Evolutionary conservation across 2,888 invertebrate species (phyloP), one percentile per base, ranked within the genome.

Genomic region (Rhagophthalmus giganteus): DNA sequence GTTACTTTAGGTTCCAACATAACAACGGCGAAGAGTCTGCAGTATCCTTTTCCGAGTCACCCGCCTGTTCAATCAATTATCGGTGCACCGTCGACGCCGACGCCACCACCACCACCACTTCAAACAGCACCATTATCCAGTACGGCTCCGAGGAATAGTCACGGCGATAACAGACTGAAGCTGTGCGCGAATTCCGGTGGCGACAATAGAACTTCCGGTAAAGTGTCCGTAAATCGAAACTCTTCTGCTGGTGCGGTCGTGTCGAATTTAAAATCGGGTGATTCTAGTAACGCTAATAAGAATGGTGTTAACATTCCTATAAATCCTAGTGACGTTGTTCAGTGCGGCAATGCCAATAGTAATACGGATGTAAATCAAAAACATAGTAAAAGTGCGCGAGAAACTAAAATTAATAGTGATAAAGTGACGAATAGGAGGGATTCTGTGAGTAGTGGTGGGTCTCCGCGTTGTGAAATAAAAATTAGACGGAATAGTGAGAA

Each of bases 41-140:
- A 86, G 72, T 89, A 87, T 76, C 89, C 88, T 35, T 88, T 87
- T 76, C 88, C 88, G 59, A 85, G 84, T 71, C 88, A 88, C 74
- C 87, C 86, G 64, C 86, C 87, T 46, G 72, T 78, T 57, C 70
- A 72, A 57, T 69, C 68, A 53, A 66, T 72, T 15, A 33, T 45
- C 9, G 64, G 70, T 9, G 58, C 59, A 24, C 7, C 61, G 13
- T 57, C 26, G 47, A 58, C 44, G 46, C 60, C 35, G 42, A 62
- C 32, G 58, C 55, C 42, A 66, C 72, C 11, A 64, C 71, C 32
- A 35, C 58, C 44, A 63, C 65, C 4, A 60, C 67, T 24, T 49
- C 60, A 40, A 51, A 54, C 48, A 39, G 59, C 33, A 27, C 59
- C 35, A 42, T 58, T 30, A 54, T 58, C 25, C 45, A 66, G 66